phyloP scores from a whole-genome alignment of 2,888 invertebrate genomes.

The Nomada flava region DNA sequence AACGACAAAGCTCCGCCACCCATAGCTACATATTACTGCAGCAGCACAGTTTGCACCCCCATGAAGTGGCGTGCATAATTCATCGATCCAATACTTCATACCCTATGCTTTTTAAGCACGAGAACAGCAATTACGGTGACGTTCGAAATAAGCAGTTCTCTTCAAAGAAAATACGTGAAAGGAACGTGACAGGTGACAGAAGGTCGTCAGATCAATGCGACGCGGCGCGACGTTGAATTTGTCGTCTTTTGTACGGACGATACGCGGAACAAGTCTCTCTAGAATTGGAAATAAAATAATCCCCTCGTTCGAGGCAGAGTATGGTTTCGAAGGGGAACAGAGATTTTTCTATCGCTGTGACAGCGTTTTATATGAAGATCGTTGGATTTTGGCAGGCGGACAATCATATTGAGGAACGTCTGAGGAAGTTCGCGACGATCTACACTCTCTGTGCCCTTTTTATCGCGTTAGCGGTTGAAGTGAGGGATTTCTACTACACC shows the following conservation, averaged over 20 bases:
- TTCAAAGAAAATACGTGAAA: background rate
- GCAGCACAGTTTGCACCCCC: background rate
- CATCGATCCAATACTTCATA: background rate
- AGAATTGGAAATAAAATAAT: background rate
- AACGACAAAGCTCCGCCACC: too few relatives aligned
- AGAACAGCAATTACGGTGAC: background rate
- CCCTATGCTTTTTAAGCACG: background rate
- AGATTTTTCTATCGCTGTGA: conserved; percentile 45
- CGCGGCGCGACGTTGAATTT: background rate
- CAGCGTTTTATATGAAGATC: conserved; percentile 66
- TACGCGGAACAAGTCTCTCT: too few relatives aligned
- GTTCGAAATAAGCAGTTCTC: background rate
- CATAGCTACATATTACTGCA: background rate
- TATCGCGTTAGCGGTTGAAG: conserved; percentile 41
- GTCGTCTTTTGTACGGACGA: background rate
- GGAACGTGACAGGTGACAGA: background rate
- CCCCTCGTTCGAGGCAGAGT: background rate
- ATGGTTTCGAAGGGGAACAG: conserved; percentile 8
- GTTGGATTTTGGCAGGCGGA: conserved; percentile 69
- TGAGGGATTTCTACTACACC: conserved; percentile 63
- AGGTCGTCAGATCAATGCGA: too few relatives aligned
- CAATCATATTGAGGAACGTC: conserved; percentile 39
- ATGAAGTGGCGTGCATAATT: conserved; percentile 8
- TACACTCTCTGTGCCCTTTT: conserved; percentile 57
- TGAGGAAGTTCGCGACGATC: conserved; percentile 47